Evolutionary conservation across 2,797 vertebrate genomes (phyloP).

Genomic region (Leptodactylus fallax): DNA sequence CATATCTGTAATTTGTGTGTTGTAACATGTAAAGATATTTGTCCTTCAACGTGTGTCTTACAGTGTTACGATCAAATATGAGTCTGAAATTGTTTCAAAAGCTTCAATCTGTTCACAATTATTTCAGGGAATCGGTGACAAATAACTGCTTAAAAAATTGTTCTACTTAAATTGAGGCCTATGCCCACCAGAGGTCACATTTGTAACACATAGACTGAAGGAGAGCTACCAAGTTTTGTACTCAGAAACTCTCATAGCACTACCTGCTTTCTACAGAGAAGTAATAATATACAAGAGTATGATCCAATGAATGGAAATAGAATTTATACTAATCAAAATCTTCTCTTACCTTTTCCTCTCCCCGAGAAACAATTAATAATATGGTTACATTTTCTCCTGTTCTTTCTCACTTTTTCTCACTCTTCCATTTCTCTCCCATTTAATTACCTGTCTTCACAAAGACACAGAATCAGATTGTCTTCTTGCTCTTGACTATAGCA

Average conservation of each 20-base stretch:
- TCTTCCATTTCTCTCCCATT: background rate
- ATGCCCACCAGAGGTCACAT: background rate
- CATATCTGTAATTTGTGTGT: too few species aligned
- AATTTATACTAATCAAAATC: background rate
- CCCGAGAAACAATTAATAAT: background rate
- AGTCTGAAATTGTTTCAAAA: too few species aligned
- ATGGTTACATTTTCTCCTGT: background rate
- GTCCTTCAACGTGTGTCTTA: too few species aligned
- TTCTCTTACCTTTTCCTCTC: background rate
- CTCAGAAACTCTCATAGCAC: too few species aligned
- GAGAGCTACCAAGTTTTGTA: too few species aligned
- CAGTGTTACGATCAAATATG: too few species aligned
- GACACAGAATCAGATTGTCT: slow-evolving; percentile 22
- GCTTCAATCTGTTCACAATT: too few species aligned
- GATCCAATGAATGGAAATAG: background rate
- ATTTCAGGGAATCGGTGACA: too few species aligned
- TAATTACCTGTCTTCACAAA: slow-evolving; percentile 37
- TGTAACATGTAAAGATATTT: too few species aligned
- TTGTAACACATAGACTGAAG: background rate
- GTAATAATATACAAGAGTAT: background rate
- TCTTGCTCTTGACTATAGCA: background rate
- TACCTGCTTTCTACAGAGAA: too few species aligned
- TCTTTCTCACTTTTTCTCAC: background rate
- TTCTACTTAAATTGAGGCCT: too few species aligned
- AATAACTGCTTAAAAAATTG: too few species aligned